phyloP scores from a whole-genome alignment of 53 echinoderm and acorn worm genomes.

The Antedon mediterranea region DNA sequence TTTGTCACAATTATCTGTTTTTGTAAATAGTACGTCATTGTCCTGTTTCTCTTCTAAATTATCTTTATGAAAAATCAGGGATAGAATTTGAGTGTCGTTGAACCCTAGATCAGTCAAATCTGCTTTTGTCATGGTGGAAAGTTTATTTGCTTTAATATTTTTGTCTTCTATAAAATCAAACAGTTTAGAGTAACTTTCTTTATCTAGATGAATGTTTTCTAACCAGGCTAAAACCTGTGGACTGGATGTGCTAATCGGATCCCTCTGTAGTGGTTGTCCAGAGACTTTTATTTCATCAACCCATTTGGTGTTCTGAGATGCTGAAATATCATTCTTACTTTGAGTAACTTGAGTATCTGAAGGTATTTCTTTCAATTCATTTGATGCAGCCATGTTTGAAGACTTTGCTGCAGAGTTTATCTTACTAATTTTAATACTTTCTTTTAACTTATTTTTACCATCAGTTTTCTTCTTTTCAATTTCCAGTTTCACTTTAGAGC shows the following conservation, averaged over 20 bases:
- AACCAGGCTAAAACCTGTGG: neutral
- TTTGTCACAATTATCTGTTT: neutral
- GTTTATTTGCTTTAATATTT: neutral
- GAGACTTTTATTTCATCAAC: neutral
- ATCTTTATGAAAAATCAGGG: no score
- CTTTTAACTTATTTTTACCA: neutral
- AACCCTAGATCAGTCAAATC: neutral
- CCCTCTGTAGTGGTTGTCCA: neutral
- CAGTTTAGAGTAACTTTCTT: neutral
- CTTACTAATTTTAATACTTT: neutral
- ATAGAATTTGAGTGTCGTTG: neutral
- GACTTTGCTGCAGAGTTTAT: neutral
- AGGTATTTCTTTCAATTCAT: neutral
- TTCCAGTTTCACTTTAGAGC: constrained; percentile 23
- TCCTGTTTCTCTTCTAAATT: no score
- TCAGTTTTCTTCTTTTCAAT: neutral
- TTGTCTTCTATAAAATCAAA: neutral
- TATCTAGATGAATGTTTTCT: neutral
- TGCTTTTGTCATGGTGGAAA: neutral
- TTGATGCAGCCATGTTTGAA: neutral
- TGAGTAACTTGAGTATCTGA: no score
- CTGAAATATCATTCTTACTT: neutral
- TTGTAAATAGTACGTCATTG: neutral
- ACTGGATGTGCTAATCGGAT: neutral
- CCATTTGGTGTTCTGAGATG: neutral